Base-by-base conservation (phyloP, 2,888 invertebrate species). In the Amphipyra tragopoginis region DNA sequence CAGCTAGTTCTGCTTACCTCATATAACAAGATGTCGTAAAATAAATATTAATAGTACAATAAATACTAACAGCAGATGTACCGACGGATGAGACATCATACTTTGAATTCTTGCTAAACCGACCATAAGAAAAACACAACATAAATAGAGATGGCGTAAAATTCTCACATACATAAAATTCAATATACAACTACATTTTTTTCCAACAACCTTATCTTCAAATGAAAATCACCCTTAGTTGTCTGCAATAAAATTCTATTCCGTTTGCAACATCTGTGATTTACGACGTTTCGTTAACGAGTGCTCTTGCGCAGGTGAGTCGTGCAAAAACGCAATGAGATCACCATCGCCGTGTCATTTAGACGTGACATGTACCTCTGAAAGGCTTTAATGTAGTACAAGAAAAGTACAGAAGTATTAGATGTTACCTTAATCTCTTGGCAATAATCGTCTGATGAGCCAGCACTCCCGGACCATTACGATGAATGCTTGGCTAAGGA, bases 311-410 rank as follows among this genome's bases (percentile, higher is more conserved):
- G 83, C 86, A 88, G 83, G 82, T 81, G 85, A 85, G 76, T 91
- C 92, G 92, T 92, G 93, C 92, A 91, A 92, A 93, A 92, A 92
- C 91, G 89, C 88, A 86, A 87, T 91, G 92, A 92, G 90, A 92
- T 93, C 92, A 92, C 86, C 90, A 84, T 82, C 83, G 77, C 71
- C 63, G 71, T 84, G 86, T 90, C 91, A 85, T 87, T 88, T 83
- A 81, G 81, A 87, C 90, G 88, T 87, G 89, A 90, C 87, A 88
- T 78, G 85, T 79, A 69, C 60, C 58, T 69, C 72, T 62, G 49
- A 62, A 59, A 60, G 63, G 57, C 42, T 39, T 45, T 26, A 4
- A 11, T 42, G 26, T 45, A 10, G 11, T 26, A 45, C 58, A 71
- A 42, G 38, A 13, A 52, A 54, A 0, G 0, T 5, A 6, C 71